Conservation (phyloP, 2,797 vertebrate species). For the Etheostoma perlongum region DNA sequence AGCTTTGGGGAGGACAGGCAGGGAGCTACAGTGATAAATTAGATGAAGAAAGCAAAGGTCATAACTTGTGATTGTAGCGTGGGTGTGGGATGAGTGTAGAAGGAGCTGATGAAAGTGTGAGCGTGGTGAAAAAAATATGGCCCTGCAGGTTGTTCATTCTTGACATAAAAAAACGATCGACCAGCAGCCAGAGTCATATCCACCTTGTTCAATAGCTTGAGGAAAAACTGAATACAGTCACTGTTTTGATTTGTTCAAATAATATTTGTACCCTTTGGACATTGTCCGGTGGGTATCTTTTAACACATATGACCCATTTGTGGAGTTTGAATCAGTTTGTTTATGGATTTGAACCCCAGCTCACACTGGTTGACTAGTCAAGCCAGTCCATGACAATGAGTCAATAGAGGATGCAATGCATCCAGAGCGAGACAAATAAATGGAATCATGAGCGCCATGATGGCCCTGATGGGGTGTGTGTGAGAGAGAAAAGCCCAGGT, state of each 20-base stretch:
- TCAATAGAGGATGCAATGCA: conserved; percentile 86
- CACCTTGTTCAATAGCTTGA: conserved; percentile 52
- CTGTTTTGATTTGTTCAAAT: conserved; percentile 72
- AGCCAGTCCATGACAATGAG: conserved; percentile 85
- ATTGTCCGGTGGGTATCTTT: conserved; percentile 62
- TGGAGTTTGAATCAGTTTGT: conserved; percentile 75
- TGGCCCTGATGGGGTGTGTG: conserved; percentile 79
- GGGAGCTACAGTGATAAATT: conserved; percentile 78
- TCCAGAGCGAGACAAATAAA: conserved; percentile 83
- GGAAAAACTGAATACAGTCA: conserved; percentile 52
- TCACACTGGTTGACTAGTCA: conserved; percentile 79
- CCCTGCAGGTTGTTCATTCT: conserved; percentile 71
- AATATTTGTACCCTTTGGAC: conserved; percentile 68
- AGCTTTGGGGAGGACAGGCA: conserved; percentile 78
- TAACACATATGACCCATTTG: conserved; percentile 67
- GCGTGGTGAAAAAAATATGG: conserved; percentile 56
- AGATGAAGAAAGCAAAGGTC: conserved; percentile 82
- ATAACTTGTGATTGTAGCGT: conserved; percentile 82
- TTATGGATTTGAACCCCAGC: conserved; percentile 76
- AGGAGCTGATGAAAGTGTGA: conserved; percentile 76
- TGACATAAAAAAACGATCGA: conserved; percentile 59
- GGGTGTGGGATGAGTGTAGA: conserved; percentile 74
- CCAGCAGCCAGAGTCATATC: conserved; percentile 54
- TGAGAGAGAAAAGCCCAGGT: conserved; percentile 82
- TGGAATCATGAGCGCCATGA: conserved; percentile 81